Base-by-base conservation (phyloP, 2,888 invertebrate species). In the Athalia cordata region DNA sequence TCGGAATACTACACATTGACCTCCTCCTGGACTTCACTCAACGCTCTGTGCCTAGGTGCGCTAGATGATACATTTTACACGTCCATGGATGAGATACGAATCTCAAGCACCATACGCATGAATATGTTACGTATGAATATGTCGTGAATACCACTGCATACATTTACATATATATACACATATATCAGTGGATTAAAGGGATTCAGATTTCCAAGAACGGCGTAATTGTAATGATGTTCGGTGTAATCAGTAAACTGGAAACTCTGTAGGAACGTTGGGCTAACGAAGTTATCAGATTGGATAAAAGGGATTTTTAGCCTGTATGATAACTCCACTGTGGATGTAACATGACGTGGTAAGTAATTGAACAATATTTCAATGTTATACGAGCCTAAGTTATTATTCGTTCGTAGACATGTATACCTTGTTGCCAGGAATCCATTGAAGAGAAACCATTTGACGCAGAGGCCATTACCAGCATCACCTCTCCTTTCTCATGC, bases 401-500 rank as follows among this genome's bases (percentile, higher is more conserved):
- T 75, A 75, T 62, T 43, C 6, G n/a, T 11, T 11, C 8, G 4
- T n/a, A 52, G n/a, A 43, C 62, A 61, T 15, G 15, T 61, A 62
- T 50, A 15, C 43, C 13, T 61, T 74, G 50, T 29, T 65, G 79
- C n/a, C 59, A 90, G 90, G 90, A 89, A 89, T 85, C 88, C 89
- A 11, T 82, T 88, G 45, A 86, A 85, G 78, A 89, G 82, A 78
- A 87, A 85, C 82, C 84, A 85, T 62, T 80, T 90, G 77, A 87
- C 84, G 3, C 86, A 85, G 57, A 87, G 86, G 77, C 90, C 90
- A 50, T 86, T 86, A 52, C 82, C 88, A 62, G 90, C 90, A 15
- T 82, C 85, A 7, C 89, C 88, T 52, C 81, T 89, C 50, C 81
- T 90, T 67, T 83, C 88, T 11, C 81, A 85, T 62, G 79, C 81